phyloP scores from a whole-genome alignment of 2,888 invertebrate genomes.

The Sinodicranocentrus sp. region DNA sequence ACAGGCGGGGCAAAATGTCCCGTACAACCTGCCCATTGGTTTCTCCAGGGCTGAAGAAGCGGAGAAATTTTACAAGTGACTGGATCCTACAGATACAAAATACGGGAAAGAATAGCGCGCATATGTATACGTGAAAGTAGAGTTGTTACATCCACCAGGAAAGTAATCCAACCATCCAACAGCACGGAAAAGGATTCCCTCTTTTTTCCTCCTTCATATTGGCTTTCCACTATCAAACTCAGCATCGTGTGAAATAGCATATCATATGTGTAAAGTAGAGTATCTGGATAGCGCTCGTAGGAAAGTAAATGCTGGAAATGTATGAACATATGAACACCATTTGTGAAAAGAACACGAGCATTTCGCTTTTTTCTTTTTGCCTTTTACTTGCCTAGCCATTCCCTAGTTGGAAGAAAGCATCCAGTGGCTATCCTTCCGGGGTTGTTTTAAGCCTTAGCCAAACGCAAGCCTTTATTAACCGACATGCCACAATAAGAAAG shows the following conservation, averaged over 20 bases:
- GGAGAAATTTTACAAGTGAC: conserved; percentile 61
- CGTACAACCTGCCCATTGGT: conserved; percentile 65
- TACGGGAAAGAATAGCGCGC: conserved; percentile 18
- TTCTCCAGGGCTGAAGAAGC: conserved; percentile 53
- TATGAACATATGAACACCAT: background rate
- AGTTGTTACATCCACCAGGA: conserved; percentile 32
- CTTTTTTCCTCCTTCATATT: conserved; percentile 12
- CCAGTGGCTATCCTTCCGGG: background rate
- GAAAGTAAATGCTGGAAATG: background rate
- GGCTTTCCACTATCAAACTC: conserved; percentile 29
- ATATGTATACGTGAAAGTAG: conserved; percentile 15
- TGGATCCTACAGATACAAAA: conserved; percentile 31
- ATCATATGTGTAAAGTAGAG: background rate
- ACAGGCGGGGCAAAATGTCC: conserved; percentile 69
- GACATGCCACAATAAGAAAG: conserved; percentile 35
- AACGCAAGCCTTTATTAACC: conserved; percentile 26
- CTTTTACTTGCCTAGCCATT: background rate
- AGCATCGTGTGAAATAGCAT: conserved; percentile 18
- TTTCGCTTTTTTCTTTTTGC: conserved; percentile 6
- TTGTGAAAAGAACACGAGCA: too few species aligned
- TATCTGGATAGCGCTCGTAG: background rate
- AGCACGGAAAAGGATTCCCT: conserved; percentile 28
- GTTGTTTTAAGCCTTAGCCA: background rate
- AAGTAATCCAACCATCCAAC: conserved; percentile 14
- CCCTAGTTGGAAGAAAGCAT: conserved; percentile 1